Conservation (phyloP, 1,140 invertebrate species). For the Rhagoletis pomonella region DNA sequence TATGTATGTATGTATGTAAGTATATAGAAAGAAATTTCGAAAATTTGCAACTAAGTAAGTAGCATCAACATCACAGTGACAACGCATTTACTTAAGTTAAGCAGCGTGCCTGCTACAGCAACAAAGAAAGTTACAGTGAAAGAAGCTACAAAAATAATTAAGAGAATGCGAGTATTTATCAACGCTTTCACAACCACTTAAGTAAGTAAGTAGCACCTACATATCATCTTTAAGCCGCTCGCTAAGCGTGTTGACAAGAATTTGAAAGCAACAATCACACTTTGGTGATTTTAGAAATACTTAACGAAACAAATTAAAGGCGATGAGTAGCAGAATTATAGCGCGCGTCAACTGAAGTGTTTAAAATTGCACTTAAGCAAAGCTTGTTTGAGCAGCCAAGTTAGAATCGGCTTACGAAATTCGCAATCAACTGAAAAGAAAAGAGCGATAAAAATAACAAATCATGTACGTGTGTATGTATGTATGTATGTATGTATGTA, state of each 20-base stretch:
- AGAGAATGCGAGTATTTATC: not conserved
- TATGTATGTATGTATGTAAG: too few species aligned
- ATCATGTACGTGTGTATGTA: not conserved
- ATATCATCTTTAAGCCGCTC: not conserved
- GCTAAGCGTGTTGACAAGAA: not conserved
- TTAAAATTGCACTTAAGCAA: slow-evolving; percentile 4
- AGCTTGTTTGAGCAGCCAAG: not conserved
- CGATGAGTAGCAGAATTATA: not conserved
- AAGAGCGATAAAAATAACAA: not conserved
- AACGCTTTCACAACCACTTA: not conserved
- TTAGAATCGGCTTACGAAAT: slow-evolving; percentile 34
- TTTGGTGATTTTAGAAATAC: not conserved
- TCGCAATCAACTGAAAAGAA: slow-evolving; percentile 3
- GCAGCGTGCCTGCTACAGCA: too few species aligned
- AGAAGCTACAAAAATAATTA: slow-evolving; percentile 21
- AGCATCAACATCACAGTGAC: too few species aligned
- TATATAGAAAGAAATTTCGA: too few species aligned
- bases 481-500: too few species aligned
- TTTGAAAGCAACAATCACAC: not conserved
- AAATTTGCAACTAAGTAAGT: too few species aligned
- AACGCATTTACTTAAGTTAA: too few species aligned
- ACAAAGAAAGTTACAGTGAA: too few species aligned
- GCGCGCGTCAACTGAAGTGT: not conserved
- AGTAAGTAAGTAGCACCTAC: not conserved
- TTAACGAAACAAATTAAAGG: not conserved